Evolutionary conservation across 2,113 vertebrate genomes (phyloP).

Genomic region (Oncorhynchus kisutch): DNA sequence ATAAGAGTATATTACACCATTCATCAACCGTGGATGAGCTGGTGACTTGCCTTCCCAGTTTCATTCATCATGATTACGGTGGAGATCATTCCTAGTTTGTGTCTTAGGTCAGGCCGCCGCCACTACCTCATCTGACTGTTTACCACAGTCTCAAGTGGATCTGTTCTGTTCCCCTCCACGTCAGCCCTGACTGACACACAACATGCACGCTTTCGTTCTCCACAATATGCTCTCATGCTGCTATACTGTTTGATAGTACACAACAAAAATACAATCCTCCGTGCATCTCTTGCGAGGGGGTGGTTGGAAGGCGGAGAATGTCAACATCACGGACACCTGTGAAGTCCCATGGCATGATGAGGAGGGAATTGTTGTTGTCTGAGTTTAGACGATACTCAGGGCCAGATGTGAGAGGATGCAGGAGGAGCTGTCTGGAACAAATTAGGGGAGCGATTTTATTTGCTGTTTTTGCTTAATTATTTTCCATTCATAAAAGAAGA

Average conservation of each 20-base stretch:
- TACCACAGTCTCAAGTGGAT: conserved; percentile 9
- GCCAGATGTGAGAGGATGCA: background rate
- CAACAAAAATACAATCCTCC: background rate
- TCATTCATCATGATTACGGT: conserved; percentile 78
- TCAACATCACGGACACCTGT: background rate
- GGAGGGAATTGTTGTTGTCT: too few relatives aligned
- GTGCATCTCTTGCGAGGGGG: too few relatives aligned
- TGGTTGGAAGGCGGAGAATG: background rate
- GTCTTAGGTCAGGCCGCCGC: conserved; percentile 52
- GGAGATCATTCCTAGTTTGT: conserved; percentile 71
- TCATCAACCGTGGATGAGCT: conserved; percentile 66
- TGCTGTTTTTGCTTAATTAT: background rate
- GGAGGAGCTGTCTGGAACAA: background rate
- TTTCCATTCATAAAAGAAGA: background rate
- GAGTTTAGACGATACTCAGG: background rate
- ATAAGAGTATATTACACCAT: conserved; percentile 78
- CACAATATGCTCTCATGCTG: background rate
- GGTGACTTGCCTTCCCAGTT: conserved; percentile 65
- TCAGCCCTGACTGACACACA: background rate
- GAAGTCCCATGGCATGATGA: too few relatives aligned
- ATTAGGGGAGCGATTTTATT: background rate
- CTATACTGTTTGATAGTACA: background rate
- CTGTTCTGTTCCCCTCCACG: background rate
- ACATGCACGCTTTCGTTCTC: background rate
- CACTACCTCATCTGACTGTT: conserved; percentile 21